Base-by-base conservation (phyloP, 2,113 vertebrate genomes). In the Lophotis ruficrista region DNA sequence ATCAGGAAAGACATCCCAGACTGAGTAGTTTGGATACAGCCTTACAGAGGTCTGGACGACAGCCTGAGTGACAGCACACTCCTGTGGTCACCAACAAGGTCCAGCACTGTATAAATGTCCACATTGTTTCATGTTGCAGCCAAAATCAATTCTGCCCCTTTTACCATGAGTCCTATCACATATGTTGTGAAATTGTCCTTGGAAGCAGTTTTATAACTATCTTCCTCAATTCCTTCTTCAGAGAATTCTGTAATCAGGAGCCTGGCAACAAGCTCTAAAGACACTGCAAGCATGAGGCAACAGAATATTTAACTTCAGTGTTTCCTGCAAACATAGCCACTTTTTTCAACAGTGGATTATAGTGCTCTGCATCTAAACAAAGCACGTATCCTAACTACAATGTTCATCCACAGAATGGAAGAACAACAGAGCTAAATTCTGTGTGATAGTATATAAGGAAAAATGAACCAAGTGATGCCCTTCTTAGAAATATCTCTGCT, bases 351-450 rank as follows among this genome's bases (percentile, higher is more conserved):
- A 54, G 23, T 20, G 65, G 21, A 35, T 58, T 33, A 24, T 28
- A 61, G 23, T 50, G 9, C 9, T 58, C 30, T 62, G 6, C 10
- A 31, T 43, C 22, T 60, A 76, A 83, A 68, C 13, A 53, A 18
- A 61, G 16, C 11, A 35, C 21, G 35, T 37, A 43, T 4, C 14
- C 12, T 62, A 64, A 66, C 30, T 57, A 33, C 9, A 48, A 6
- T 0, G 0, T 30, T 73, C 8, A 4, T 43, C 38, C 2, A 1
- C 41, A 57, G 27, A 72, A 79, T 5, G 1, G 12, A 58, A 56
- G 33, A 83, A 60, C 9, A 88, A 47, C 33, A 54, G 27, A 77
- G 14, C 12, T 64, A 41, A 41, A 58, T 70, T 73, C 51, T 73
- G 45, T 72, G 9, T 6, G 45, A 50, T 7, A 76, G 3, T 48